Base-by-base conservation (phyloP, 1,140 invertebrate species). In the Euura saliciscinereae region DNA sequence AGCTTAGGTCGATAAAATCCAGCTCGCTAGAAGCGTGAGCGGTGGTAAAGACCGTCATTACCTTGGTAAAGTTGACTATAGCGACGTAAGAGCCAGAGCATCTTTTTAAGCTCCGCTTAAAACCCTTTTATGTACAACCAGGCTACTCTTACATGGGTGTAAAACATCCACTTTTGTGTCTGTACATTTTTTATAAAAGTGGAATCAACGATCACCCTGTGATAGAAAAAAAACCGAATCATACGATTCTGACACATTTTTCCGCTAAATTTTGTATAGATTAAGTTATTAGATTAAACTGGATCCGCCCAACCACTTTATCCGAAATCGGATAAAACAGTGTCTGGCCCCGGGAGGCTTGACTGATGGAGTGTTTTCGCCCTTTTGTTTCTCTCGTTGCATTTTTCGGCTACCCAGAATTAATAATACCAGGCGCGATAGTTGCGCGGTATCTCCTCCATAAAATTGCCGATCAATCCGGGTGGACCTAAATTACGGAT, bases 221-320 rank as follows among this genome's bases (percentile, higher is more conserved):
- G 28, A 28, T 28, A 28, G 28, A 28, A 28, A 28, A 28, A 28
- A 28, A 28, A 28, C 0, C 28, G 28, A 28, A 28, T 28, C 28
- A 1, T 28, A 28, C 1, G 28, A 28, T 28, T 28, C 28, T 28
- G 28, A 28, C 28, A 28, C 28, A 28, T 28, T 28, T 28, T 28
- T 28, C 1, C 28, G 10, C 51, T 11, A n/a, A n/a, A 59, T 59
- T 59, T 6, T n/a, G 5, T 11, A 8, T 11, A 59, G 51, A 59
- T 77, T 78, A 71, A 78, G 77, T 78, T 78, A 77, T 78, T 78
- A 78, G 73, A 73, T 68, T 72, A 69, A 46, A 68, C 69, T 70
- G 66, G 51, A 71, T 75, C 76, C 74, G 76, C 76, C 77, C 68
- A 68, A 65, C 70, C 68, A 65, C 72, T 76, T 66, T 66, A 77